phyloP scores from a whole-genome alignment of 2,888 invertebrate genomes.

The Pammene aurita region DNA sequence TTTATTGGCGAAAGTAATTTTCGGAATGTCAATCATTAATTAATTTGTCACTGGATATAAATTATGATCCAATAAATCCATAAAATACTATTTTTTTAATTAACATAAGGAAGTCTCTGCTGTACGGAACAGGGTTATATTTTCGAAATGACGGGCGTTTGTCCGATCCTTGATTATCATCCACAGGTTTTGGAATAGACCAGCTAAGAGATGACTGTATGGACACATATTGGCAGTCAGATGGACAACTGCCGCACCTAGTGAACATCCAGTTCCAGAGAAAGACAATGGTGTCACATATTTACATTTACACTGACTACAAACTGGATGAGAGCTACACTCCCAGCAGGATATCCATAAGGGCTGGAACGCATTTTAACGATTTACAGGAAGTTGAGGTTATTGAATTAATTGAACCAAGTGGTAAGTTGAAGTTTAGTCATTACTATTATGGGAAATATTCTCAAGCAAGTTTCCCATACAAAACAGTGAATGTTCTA shows the following conservation, averaged over 20 bases:
- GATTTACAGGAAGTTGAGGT: conserved; percentile 98
- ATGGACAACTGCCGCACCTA: conserved; percentile 98
- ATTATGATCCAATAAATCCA: too few relatives aligned
- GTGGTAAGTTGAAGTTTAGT: conserved; percentile 75
- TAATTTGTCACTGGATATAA: too few relatives aligned
- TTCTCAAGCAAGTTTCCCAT: too few relatives aligned
- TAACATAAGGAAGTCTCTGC: too few relatives aligned
- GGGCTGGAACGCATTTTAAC: conserved; percentile 98
- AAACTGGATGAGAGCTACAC: conserved; percentile 99
- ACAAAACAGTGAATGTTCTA: too few relatives aligned
- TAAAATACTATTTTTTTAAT: too few relatives aligned
- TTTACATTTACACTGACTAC: conserved; percentile 98
- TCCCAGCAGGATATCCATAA: conserved; percentile 95
- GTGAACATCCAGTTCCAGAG: conserved; percentile 98
- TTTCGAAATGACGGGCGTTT: too few relatives aligned
- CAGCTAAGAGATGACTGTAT: conserved; percentile 97
- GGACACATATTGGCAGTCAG: conserved; percentile 99
- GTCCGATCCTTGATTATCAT: conserved; percentile 42
- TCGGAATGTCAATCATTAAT: too few relatives aligned
- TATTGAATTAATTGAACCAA: conserved; percentile 95
- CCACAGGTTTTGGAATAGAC: conserved; percentile 96
- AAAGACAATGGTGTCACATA: conserved; percentile 97
- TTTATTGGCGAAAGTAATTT: too few relatives aligned
- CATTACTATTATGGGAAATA: too few relatives aligned
- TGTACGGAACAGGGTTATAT: too few relatives aligned